These are phyloP conservation scores for Tychaedon coryphoeus DNA, from an alignment of 2,113 vertebrate species.

Conservation along the genomic window DNA sequence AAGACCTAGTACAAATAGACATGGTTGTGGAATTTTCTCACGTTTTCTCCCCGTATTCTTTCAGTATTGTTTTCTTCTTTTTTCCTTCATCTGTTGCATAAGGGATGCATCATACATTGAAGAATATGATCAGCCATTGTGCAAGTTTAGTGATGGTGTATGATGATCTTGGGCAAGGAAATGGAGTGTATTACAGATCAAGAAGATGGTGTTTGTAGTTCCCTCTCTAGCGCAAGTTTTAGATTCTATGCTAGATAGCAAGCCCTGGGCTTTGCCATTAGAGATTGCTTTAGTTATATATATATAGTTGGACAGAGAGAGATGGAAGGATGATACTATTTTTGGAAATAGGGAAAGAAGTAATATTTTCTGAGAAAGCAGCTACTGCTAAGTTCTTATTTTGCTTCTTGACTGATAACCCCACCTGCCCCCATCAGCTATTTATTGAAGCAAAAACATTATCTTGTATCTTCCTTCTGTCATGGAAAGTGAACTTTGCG, in stretches of 20 bases:
- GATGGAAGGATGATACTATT: neutral
- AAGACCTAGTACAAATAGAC: neutral
- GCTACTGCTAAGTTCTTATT: neutral
- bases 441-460: neutral
- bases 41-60: rapidly evolving
- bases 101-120: neutral
- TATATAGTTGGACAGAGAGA: neutral
- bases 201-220: neutral
- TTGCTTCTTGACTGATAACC: neutral
- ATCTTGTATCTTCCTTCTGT: neutral
- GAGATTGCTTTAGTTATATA: neutral
- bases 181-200: neutral
- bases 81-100: neutral
- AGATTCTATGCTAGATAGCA: neutral
- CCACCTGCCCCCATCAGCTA: rapidly evolving
- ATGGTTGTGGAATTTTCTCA: neutral
- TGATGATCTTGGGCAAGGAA: neutral
- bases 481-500: neutral
- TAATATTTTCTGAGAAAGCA: neutral
- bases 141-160: neutral
- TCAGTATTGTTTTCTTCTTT: neutral
- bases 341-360: neutral
- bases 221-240: neutral
- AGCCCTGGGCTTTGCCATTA: neutral
- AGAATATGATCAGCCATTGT: neutral